Conservation (phyloP, 2,113 vertebrate genomes). For the Callipepla squamata region DNA sequence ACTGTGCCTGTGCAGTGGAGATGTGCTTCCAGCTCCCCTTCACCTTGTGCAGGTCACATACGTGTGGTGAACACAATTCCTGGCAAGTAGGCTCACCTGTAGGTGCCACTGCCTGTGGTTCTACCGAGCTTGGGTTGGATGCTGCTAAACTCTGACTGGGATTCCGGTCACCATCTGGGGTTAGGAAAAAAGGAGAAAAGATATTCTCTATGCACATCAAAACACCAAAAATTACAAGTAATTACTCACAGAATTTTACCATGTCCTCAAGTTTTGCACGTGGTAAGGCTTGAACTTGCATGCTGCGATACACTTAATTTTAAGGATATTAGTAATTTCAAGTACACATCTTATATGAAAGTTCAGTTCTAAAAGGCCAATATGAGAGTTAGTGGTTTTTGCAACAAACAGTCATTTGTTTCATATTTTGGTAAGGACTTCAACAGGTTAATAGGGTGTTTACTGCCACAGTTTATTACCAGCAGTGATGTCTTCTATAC, state of each 20-base stretch:
- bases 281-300: neutral
- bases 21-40: neutral
- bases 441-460: neutral
- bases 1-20: neutral
- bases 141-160: neutral
- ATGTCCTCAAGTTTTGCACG: neutral
- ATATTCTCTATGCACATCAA: neutral
- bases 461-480: neutral
- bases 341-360: neutral
- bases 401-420: neutral
- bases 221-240: neutral
- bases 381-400: neutral
- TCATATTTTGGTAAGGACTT: neutral
- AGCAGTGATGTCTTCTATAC: neutral
- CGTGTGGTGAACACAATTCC: accelerated
- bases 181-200: neutral
- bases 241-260: neutral
- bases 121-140: neutral
- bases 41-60: neutral
- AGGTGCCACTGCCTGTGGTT: neutral
- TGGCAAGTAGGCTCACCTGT: neutral
- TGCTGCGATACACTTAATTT: neutral
- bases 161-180: neutral
- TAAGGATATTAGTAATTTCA: neutral
- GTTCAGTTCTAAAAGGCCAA: neutral